phyloP scores from a whole-genome alignment of 2,113 vertebrate genomes.

The Notarius quadriscutis region DNA sequence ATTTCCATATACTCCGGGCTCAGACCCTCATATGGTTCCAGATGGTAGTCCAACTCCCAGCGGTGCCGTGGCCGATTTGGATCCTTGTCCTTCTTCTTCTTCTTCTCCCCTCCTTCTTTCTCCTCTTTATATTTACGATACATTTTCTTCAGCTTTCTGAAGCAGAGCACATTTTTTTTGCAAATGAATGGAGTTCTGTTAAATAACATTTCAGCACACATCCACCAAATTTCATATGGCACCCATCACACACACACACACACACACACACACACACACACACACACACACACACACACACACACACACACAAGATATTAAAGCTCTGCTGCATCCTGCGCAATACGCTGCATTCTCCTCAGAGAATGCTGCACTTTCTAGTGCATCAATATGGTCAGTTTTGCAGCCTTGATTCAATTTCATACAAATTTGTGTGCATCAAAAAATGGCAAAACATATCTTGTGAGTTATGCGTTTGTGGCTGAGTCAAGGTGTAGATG shows the following conservation, averaged over 20 bases:
- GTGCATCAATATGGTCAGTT: background rate
- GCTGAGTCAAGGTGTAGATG: background rate
- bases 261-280: no score
- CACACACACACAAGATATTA: no score
- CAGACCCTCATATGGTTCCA: slow-evolving; percentile 91
- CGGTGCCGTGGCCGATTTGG: slow-evolving; percentile 80
- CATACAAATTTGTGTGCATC: background rate
- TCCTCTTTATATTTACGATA: slow-evolving; percentile 88
- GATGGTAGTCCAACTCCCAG: slow-evolving; percentile 84
- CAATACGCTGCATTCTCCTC: no score
- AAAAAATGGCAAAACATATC: background rate
- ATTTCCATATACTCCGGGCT: slow-evolving; percentile 99
- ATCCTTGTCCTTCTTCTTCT: slow-evolving; percentile 66
- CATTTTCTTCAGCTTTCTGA: slow-evolving; percentile 94
- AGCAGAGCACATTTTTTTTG: background rate
- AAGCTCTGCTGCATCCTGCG: no score
- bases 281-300: no score
- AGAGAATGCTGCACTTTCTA: no score
- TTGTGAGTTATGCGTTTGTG: background rate
- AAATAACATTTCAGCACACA: no score
- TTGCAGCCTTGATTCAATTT: no score
- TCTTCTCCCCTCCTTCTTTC: slow-evolving; percentile 63
- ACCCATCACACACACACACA: no score
- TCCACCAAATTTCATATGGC: no score
- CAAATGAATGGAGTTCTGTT: no score